A percentile compares a stretch with the other conserved stretches of the same genome.
phyloP scores from a whole-genome alignment of 2,888 invertebrate genomes.

The Microctonus hyperodae region DNA sequence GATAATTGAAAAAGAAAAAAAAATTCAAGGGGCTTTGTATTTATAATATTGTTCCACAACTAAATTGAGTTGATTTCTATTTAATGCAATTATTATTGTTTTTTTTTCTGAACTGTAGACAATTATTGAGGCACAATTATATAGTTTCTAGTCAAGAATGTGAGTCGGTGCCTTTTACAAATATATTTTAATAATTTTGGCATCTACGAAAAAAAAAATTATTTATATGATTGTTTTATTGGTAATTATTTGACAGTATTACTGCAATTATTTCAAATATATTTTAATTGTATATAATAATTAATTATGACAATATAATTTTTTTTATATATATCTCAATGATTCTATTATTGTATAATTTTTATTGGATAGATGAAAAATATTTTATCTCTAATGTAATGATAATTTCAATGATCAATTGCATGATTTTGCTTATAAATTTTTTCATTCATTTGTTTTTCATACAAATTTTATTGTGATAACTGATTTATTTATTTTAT shows the following conservation, averaged over 20 bases:
- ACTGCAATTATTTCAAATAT: constrained; percentile 39
- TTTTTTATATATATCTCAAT: constrained; percentile 4
- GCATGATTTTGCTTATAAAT: not conserved
- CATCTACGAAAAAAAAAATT: not conserved
- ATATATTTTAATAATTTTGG: constrained; percentile 2
- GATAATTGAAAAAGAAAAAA: not conserved
- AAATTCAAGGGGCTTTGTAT: not conserved
- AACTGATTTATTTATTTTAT: constrained; percentile 4
- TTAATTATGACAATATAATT: constrained; percentile 18
- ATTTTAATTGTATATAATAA: constrained; percentile 38
- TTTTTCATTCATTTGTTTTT: not conserved
- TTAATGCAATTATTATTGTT: too few species aligned
- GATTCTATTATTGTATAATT: not conserved
- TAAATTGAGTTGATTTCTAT: too few species aligned
- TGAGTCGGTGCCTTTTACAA: constrained; percentile 38
- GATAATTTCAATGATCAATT: constrained; percentile 1
- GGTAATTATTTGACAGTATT: constrained; percentile 47
- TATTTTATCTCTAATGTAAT: constrained; percentile 5
- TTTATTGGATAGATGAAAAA: constrained; percentile 5
- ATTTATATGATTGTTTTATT: constrained; percentile 36
- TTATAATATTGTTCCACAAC: not conserved
- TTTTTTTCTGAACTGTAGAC: not conserved
- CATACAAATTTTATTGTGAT: not conserved
- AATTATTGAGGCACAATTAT: constrained; percentile 36
- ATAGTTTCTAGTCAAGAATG: constrained; percentile 52